Base-by-base conservation (phyloP, 2,797 vertebrate genomes). In the Gadopsis marmoratus region DNA sequence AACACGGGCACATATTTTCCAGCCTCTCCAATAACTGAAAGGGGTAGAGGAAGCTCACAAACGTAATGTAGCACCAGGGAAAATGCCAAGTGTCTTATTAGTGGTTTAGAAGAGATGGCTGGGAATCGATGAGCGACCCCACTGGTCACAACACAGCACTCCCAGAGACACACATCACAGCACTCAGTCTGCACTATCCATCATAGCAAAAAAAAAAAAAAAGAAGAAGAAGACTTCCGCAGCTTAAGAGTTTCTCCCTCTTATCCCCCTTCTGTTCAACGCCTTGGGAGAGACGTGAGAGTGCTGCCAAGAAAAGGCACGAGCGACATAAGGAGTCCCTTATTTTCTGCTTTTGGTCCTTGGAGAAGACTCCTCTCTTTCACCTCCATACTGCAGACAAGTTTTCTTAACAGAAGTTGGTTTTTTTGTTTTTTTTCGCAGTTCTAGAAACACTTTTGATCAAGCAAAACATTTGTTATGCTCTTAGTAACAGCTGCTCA, bases 21-120 rank as follows among this genome's bases (percentile, higher is more conserved):
- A 54, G 33, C 76, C 73, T 68, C 69, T 78, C 39, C 82, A 84
- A 81, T 87, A 89, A 84, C 71, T 76, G 78, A 63, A 71, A 71
- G 50, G 73, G 41, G 62, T 76, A 41, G 78, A 83, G 73, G 79
- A 82, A 87, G 76, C 87, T 87, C 91, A 88, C 91, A 88, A 75
- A 84, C 81, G 89, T 88, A 85, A 91, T 90, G 89, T 77, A 85
- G 81, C 86, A 89, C 87, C 72, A 86, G 86, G 88, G 92, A 93
- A 94, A 95, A 95, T 93, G 94, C 92, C 90, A 93, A 91, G 90
- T 90, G 90, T 92, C 93, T 94, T 95, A 94, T 96, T 94, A 95
- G 91, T 90, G 92, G 82, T 89, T 91, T 89, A 87, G 90, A 76
- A 56, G 74, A 88, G 87, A 90, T 87, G 90, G 88, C 88, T 84